A percentile compares a stretch with the other conserved stretches of the same genome.
These are phyloP conservation scores for Cephalopachus bancanus DNA, from an alignment of 2,797 vertebrate genomes.

Conservation along the genomic window DNA sequence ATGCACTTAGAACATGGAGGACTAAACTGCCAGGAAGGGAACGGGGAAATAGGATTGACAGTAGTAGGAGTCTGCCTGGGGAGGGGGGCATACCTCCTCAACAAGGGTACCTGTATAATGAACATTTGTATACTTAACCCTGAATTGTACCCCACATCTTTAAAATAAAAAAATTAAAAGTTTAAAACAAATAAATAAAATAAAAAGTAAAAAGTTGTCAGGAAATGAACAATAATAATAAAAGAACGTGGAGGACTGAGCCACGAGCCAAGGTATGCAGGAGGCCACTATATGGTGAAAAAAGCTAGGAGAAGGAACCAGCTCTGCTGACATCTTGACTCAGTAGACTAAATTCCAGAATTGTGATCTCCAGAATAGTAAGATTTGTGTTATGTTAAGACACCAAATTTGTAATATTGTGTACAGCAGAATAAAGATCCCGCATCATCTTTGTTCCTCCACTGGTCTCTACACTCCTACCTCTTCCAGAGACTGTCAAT, in stretches of 20 bases:
- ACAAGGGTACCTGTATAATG: no score
- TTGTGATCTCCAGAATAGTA: background rate
- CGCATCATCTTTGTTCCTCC: background rate
- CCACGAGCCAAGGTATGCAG: background rate
- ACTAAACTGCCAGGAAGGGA: no score
- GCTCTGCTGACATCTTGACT: background rate
- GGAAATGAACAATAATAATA: background rate
- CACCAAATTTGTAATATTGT: background rate
- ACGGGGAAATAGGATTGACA: no score
- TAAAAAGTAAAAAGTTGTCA: no score
- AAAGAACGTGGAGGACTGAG: background rate
- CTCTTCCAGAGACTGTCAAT: background rate
- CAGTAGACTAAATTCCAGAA: background rate
- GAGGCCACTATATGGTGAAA: background rate
- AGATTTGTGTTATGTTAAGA: background rate
- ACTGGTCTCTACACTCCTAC: no score
- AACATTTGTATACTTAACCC: no score
- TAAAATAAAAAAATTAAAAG: no score
- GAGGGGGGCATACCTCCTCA: no score
- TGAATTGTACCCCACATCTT: no score
- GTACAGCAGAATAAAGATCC: background rate
- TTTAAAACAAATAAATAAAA: no score
- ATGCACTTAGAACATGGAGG: background rate
- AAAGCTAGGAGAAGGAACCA: background rate
- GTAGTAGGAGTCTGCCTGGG: no score